phyloP scores from a whole-genome alignment of 2,113 vertebrate genomes.

The Nymphicus hollandicus region DNA sequence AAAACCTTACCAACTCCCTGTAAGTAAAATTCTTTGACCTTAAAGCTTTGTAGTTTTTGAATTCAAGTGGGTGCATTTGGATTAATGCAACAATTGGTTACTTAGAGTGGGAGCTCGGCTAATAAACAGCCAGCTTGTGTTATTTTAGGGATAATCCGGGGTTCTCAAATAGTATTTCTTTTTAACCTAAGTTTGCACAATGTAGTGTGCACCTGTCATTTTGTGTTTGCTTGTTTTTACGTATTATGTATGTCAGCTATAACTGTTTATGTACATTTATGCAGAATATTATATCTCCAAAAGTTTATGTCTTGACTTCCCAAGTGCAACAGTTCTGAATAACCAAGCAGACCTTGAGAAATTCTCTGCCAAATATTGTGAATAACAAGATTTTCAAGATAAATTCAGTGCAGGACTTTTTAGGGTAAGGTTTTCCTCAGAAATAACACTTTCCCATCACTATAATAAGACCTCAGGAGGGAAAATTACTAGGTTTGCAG shows the following conservation, averaged over 20 bases:
- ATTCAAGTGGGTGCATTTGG: not conserved
- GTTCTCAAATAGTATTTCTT: not conserved
- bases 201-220: not conserved
- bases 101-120: not conserved
- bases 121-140: not conserved
- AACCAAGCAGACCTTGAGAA: not conserved
- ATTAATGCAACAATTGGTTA: not conserved
- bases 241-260: not conserved
- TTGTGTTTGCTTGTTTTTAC: not conserved
- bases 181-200: not conserved
- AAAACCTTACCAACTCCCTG: constrained; percentile 16
- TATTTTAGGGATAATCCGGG: not conserved
- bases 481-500: not conserved
- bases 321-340: not conserved
- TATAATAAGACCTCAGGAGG: not conserved
- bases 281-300: not conserved
- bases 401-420: not conserved
- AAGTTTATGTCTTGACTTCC: not conserved
- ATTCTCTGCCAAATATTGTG: not conserved
- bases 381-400: not conserved
- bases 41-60: not conserved
- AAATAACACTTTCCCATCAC: not conserved
- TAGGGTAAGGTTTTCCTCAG: not conserved
- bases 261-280: not conserved
- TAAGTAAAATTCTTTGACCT: constrained; percentile 70